phyloP scores from a whole-genome alignment of 1,140 invertebrate species.

The Scaptodrosophila lebanonensis region DNA sequence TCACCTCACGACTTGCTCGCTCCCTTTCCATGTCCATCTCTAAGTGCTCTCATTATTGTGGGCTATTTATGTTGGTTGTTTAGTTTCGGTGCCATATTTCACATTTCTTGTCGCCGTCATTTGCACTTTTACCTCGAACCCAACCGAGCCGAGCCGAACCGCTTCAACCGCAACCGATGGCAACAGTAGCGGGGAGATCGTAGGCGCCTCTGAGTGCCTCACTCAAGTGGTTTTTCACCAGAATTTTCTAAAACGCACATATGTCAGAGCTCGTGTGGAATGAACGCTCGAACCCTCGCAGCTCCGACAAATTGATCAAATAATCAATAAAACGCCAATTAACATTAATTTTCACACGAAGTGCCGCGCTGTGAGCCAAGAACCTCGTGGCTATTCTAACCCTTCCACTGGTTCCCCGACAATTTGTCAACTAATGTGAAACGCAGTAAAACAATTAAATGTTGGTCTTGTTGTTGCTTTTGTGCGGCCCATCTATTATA shows the following conservation, averaged over 20 bases:
- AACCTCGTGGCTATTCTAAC: no score
- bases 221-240: conserved; percentile 35
- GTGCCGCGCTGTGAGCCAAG: neutral
- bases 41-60: no score
- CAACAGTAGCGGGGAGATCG: conserved; percentile 52
- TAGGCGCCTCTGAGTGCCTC: no score
- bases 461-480: no score
- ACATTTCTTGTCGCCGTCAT: no score
- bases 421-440: conserved; percentile 57
- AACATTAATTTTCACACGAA: conserved; percentile 53
- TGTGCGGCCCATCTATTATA: no score
- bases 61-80: conserved; percentile 13
- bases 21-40: no score
- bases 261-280: conserved; percentile 10
- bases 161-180: no score
- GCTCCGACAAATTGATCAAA: conserved; percentile 20
- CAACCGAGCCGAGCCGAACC: no score
- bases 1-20: no score
- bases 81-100: conserved; percentile 56
- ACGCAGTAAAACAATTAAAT: conserved; percentile 46
- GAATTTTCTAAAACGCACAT: conserved; percentile 5
- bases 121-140: no score
- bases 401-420: conserved; percentile 23
- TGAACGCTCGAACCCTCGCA: conserved; percentile 6
- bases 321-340: conserved; percentile 58